phyloP scores from a whole-genome alignment of 92 coral and sea anemone species.

The Desmophyllum pertusum region DNA sequence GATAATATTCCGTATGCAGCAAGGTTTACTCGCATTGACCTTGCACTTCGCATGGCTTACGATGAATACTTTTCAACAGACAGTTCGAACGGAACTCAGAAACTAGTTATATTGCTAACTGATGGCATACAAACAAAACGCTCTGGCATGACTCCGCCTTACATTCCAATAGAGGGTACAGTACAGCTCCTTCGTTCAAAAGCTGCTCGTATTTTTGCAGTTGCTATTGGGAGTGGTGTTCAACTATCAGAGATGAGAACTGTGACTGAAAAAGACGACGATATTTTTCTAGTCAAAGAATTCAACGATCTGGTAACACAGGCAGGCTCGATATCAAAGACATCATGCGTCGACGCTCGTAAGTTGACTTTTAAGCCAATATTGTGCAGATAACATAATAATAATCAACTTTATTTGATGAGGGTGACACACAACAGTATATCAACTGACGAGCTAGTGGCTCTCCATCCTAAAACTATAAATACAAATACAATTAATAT shows the following conservation, averaged over 20 bases:
- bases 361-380: too few relatives aligned
- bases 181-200: constrained; percentile 8
- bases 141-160: neutral
- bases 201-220: constrained; percentile 22
- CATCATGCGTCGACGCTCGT: constrained; percentile 29
- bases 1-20: constrained; percentile 35
- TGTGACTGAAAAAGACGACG: constrained; percentile 11
- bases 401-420: too few relatives aligned
- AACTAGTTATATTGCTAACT: constrained; percentile 10
- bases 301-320: constrained; percentile 18
- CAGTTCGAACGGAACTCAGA: constrained; percentile 1
- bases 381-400: too few relatives aligned
- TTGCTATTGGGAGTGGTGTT: constrained; percentile 2
- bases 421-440: too few relatives aligned
- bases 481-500: too few relatives aligned
- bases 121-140: neutral
- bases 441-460: too few relatives aligned
- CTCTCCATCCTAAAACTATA: too few relatives aligned
- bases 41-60: constrained; percentile 21
- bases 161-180: constrained; percentile 2
- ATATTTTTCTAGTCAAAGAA: constrained; percentile 6
- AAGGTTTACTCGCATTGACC: constrained; percentile 46
- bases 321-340: constrained; percentile 5
- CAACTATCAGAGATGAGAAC: constrained; percentile 2
- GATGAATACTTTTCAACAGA: constrained; percentile 11